phyloP scores from a whole-genome alignment of 30 jellyfish, hydroid and myxozoan species.

The Pseudorhiza aurosa region DNA sequence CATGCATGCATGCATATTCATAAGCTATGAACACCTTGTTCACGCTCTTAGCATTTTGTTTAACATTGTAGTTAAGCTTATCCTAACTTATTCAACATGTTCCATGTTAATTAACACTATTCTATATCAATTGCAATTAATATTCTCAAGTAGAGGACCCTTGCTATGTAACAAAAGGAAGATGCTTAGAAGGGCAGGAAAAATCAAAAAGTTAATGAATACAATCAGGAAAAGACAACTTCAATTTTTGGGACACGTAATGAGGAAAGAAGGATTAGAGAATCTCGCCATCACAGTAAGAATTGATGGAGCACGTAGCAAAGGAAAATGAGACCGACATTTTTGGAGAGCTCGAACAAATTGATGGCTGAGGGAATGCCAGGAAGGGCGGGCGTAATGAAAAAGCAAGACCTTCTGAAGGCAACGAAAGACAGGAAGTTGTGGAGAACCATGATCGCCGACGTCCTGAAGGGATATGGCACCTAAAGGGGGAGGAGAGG shows the following conservation, averaged over 20 bases:
- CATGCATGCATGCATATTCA: too few species aligned
- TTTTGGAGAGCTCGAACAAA: neutral
- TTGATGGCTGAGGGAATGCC: neutral
- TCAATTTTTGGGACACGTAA: slow-evolving; percentile 14
- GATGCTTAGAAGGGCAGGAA: too few species aligned
- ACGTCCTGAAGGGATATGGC: slow-evolving; percentile 11
- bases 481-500: too few species aligned
- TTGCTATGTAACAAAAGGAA: too few species aligned
- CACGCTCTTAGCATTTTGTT: too few species aligned
- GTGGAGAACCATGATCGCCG: slow-evolving; percentile 32
- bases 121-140: too few species aligned
- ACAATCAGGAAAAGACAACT: slow-evolving; percentile 18
- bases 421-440: neutral
- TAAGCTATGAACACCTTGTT: too few species aligned
- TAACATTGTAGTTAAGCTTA: too few species aligned
- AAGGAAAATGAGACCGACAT: slow-evolving; percentile 19
- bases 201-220: neutral
- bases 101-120: too few species aligned
- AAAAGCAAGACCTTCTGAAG: neutral
- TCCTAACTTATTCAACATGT: too few species aligned
- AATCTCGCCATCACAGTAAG: neutral
- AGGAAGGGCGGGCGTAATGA: neutral
- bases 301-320: neutral
- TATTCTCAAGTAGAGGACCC: too few species aligned
- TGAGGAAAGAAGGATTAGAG: slow-evolving; percentile 15